Evolutionary conservation across 2,888 invertebrate species (phyloP), one percentile per base, ranked within the genome.

Genomic region (Tachina grossa): DNA sequence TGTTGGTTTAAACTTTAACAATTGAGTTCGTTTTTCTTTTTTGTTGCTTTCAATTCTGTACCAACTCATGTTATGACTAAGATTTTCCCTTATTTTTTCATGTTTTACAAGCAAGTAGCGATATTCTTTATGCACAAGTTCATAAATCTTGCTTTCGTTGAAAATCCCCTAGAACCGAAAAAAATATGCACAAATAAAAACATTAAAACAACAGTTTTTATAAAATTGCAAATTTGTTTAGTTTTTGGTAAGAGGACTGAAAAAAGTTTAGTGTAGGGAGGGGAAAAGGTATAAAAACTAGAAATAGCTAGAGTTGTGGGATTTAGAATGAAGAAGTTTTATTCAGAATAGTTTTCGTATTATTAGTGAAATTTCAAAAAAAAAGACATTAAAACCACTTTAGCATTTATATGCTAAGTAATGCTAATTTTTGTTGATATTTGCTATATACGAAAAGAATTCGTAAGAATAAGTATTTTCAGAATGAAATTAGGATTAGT

Each of bases 1-100:
- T 47, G 80, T 74, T 78, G 78, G 71, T 69, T 71, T 65, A 75
- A 85, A 76, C 85, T 82, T 74, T 69, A 69, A 49, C 61, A 82
- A 82, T 85, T 82, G 69, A 39, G 66, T 68, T 77, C 55, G 39
- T 63, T 57, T 61, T 59, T 45, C 9, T 68, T 75, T 22, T 55
- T 66, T 57, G 39, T 53, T 41, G n/a, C 53, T 65, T 75, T 53
- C 57, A 76, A 71, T 71, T 59, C 55, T 43, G 41, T 57, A 31
- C n/a, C 47, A 61, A 75, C 61, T 84, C 76, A 74, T 79, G 53
- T 69, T 75, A 19, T 68, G 68, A 84, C 76, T 66, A 74, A 43
- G 72, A 66, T 51, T 66, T 43, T 9, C 22, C 13, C 5, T 4
- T 9, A 9, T 68, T 81, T 43, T 59, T 45, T 45, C 43, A 61